phyloP scores from a whole-genome alignment of 1,140 invertebrate genomes.

The Zaprionus davidi region DNA sequence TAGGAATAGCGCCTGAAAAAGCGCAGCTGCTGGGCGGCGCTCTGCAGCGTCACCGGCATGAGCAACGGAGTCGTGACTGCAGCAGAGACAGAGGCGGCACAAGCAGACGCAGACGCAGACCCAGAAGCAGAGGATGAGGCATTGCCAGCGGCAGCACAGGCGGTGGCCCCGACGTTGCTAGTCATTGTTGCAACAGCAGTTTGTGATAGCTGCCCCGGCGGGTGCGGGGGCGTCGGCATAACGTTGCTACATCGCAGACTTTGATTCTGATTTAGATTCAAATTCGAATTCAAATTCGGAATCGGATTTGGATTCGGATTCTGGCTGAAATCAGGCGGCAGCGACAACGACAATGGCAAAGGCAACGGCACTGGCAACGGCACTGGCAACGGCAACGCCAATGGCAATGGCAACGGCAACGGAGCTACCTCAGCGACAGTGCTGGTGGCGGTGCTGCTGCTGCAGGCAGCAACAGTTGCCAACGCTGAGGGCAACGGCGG shows the following conservation, averaged over 20 bases:
- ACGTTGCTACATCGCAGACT: slow-evolving; percentile 26
- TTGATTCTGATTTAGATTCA: slow-evolving; percentile 5
- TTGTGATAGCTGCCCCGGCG: neutral
- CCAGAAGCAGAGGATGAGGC: slow-evolving; percentile 20
- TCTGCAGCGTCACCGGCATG: slow-evolving; percentile 75
- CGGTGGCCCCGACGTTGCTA: slow-evolving; percentile 23
- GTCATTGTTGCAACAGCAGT: slow-evolving; percentile 11
- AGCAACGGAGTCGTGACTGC: slow-evolving; percentile 60
- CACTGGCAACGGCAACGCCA: slow-evolving; percentile 14
- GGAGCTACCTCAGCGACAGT: slow-evolving; percentile 16
- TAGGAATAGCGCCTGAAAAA: slow-evolving; percentile 84
- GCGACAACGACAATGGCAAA: slow-evolving; percentile 52
- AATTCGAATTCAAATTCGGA: neutral
- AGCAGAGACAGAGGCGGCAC: slow-evolving; percentile 30
- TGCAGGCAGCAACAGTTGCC: slow-evolving; percentile 18
- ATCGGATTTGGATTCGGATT: slow-evolving; percentile 10
- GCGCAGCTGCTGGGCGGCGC: slow-evolving; percentile 78
- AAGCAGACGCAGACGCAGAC: slow-evolving; percentile 8
- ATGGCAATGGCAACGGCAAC: slow-evolving; percentile 43
- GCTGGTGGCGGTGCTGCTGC: neutral
- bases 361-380: slow-evolving; percentile 33
- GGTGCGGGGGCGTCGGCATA: neutral
- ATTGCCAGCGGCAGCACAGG: slow-evolving; percentile 1
- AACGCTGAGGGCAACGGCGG: slow-evolving; percentile 10
- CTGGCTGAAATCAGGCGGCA: slow-evolving; percentile 50